phyloP scores from a whole-genome alignment of 2,113 vertebrate genomes.

The Lepidothrix coronata region DNA sequence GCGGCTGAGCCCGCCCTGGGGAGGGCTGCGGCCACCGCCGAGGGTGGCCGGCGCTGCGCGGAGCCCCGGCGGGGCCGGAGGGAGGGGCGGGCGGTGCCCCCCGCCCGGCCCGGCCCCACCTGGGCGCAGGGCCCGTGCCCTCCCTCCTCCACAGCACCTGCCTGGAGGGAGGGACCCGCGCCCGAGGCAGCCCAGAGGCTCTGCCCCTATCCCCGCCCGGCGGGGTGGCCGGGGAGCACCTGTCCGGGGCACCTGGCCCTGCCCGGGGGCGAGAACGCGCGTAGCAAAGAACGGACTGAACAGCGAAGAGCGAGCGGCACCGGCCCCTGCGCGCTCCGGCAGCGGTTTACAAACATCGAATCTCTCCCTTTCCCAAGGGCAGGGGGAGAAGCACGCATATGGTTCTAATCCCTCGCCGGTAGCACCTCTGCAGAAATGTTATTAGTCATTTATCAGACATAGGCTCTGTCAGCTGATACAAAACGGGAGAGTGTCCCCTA shows the following conservation, averaged over 20 bases:
- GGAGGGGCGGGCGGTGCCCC: neutral
- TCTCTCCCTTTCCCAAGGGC: neutral
- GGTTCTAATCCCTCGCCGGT: neutral
- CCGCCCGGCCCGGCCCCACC: neutral
- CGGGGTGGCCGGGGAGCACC: neutral
- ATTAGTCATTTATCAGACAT: neutral
- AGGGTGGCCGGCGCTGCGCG: neutral
- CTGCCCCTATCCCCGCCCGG: neutral
- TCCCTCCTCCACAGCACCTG: neutral
- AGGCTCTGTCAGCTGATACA: neutral
- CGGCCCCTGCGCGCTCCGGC: neutral
- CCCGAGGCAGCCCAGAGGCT: neutral
- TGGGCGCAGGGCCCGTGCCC: neutral
- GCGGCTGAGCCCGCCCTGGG: constrained; percentile 5
- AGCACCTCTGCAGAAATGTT: neutral
- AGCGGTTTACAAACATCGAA: neutral
- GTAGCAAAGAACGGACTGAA: fast-evolving
- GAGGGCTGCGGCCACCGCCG: neutral
- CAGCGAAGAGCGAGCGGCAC: too few relatives aligned
- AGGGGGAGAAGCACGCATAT: fast-evolving
- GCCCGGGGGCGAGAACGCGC: too few relatives aligned
- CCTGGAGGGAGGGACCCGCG: neutral
- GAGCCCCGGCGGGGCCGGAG: neutral
- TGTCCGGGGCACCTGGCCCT: neutral
- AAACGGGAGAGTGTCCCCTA: neutral